These are phyloP conservation scores for Gadopsis bispinosus DNA, from an alignment of 2,797 vertebrate genomes.

Conservation along the genomic window DNA sequence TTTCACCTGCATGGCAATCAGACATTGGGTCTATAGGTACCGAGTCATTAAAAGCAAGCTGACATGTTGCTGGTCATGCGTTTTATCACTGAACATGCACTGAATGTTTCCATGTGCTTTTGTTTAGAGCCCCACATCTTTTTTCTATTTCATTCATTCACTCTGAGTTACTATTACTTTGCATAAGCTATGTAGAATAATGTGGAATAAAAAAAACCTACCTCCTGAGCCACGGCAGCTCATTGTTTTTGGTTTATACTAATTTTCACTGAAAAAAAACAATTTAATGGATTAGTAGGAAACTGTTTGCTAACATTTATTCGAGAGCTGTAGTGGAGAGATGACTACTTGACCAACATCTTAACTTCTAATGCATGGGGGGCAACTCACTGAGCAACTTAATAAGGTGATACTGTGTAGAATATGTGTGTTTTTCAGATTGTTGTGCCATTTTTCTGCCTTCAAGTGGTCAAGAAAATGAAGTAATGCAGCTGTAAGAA, in stretches of 20 bases:
- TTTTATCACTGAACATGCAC: slow-evolving; percentile 49
- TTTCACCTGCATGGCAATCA: slow-evolving; percentile 65
- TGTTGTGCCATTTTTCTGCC: neutral
- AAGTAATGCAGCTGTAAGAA: neutral
- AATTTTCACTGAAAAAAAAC: too few species aligned
- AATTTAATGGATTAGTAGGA: too few species aligned
- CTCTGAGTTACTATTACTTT: too few species aligned
- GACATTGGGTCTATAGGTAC: slow-evolving; percentile 22
- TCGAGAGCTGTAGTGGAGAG: neutral
- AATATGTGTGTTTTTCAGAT: neutral
- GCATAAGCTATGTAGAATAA: too few species aligned
- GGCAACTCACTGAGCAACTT: neutral
- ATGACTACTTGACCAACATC: neutral
- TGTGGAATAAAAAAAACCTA: too few species aligned
- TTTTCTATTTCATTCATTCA: slow-evolving; percentile 20
- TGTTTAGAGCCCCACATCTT: slow-evolving; percentile 36
- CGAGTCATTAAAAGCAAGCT: slow-evolving; percentile 47
- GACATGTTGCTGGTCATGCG: slow-evolving; percentile 52
- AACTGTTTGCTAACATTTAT: neutral
- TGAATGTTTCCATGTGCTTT: slow-evolving; percentile 65
- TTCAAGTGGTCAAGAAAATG: neutral
- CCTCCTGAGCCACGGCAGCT: too few species aligned
- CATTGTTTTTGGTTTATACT: too few species aligned
- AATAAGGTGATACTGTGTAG: neutral
- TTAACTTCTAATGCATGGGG: neutral